Evolutionary conservation across 2,888 invertebrate species (phyloP).

Genomic region (Dicyrtoma fusca): DNA sequence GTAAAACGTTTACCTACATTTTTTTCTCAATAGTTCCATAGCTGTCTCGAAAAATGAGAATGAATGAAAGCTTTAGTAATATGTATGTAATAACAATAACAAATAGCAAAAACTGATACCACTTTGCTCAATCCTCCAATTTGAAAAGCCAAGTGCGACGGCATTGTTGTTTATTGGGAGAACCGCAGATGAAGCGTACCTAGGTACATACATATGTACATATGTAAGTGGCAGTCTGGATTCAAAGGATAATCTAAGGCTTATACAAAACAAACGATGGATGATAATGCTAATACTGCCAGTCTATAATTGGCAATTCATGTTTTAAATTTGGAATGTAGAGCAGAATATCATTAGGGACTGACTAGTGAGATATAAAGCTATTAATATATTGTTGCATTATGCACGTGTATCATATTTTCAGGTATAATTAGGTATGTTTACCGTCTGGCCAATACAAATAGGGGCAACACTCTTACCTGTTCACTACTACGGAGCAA

Average conservation of each 20-base stretch:
- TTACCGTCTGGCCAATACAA: too few relatives aligned
- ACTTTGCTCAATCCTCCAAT: constrained; percentile 11
- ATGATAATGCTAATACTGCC: too few relatives aligned
- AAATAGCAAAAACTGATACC: not conserved
- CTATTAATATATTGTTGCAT: too few relatives aligned
- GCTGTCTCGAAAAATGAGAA: not conserved
- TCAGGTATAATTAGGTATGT: too few relatives aligned
- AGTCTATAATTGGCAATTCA: too few relatives aligned
- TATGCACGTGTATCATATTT: too few relatives aligned
- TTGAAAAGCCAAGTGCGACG: not conserved
- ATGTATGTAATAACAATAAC: not conserved
- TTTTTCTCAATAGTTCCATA: not conserved
- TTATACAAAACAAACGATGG: too few relatives aligned
- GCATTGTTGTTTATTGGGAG: not conserved
- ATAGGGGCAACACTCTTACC: constrained; percentile 1
- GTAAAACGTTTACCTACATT: not conserved
- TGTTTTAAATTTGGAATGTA: too few relatives aligned
- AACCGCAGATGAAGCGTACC: not conserved
- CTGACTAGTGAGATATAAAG: too few relatives aligned
- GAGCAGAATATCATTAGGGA: too few relatives aligned
- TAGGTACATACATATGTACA: not conserved
- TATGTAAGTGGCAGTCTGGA: not conserved
- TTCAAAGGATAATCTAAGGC: too few relatives aligned
- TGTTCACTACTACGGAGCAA: too few relatives aligned
- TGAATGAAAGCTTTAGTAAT: constrained; percentile 4